A percentile compares a stretch with the other conserved stretches of the same genome.
phyloP scores from a whole-genome alignment of 2,888 invertebrate genomes.

The Epinotia nisella region DNA sequence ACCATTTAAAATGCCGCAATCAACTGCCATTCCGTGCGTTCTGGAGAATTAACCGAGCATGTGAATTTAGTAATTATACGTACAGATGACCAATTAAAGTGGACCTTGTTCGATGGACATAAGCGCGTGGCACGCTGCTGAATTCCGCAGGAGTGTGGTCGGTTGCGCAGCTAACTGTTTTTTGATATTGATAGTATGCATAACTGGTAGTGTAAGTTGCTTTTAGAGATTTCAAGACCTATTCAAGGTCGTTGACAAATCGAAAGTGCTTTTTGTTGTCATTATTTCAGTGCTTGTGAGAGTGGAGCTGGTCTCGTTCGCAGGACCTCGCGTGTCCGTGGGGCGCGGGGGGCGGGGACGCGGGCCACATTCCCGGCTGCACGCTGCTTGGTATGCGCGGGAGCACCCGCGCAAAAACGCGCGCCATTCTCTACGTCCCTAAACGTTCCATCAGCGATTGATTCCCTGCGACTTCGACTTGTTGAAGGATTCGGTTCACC shows the following conservation, averaged over 20 bases:
- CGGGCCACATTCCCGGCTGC: constrained; percentile 55
- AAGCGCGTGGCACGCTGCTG: neutral
- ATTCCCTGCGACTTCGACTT: constrained; percentile 54
- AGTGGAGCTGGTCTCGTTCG: constrained; percentile 9
- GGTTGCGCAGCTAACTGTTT: neutral
- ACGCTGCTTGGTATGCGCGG: constrained; percentile 76
- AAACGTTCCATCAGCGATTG: constrained; percentile 79
- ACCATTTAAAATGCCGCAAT: constrained; percentile 22
- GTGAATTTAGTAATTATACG: constrained; percentile 24
- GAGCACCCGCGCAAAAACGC: constrained; percentile 70
- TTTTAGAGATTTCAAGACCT: constrained; percentile 13
- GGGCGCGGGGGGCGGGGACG: constrained; percentile 58
- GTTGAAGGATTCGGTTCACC: constrained; percentile 61
- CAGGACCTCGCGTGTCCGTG: constrained; percentile 40
- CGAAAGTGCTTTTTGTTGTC: constrained; percentile 5
- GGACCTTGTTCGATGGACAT: neutral
- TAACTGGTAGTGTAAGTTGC: neutral
- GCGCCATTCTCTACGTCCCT: constrained; percentile 79
- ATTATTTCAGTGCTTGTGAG: constrained; percentile 20
- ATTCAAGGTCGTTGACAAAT: constrained; percentile 14
- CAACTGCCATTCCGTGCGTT: constrained; percentile 39
- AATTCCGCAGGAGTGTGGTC: neutral
- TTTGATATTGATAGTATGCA: neutral
- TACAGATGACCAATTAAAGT: neutral
- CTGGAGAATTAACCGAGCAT: constrained; percentile 20